Base-by-base conservation (phyloP, 2,888 invertebrate species). In the Mythimna ferrago region DNA sequence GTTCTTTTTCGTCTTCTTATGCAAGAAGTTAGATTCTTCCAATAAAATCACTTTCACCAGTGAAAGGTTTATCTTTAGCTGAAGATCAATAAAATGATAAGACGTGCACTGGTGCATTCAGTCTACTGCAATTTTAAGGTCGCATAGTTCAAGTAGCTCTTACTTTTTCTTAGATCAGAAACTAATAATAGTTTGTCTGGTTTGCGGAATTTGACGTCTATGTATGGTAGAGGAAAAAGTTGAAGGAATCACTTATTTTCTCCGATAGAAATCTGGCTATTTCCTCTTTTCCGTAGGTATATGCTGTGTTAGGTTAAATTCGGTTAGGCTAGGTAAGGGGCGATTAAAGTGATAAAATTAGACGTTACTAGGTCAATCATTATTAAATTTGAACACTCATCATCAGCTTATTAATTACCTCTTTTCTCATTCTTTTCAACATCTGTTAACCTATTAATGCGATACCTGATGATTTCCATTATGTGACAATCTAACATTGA, bases 21-120 rank as follows among this genome's bases (percentile, higher is more conserved):
- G 32, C 44, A 66, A 73, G 63, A 66, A 71, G 6, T 56, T 71
- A 70, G 67, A 57, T 74, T 77, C 35, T 62, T 21, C n/a, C 54
- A 62, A 66, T 68, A 48, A 62, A 71, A 71, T 71, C 70, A 76
- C 76, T 84, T 84, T 84, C 84, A 54, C 70, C 9, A 75, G 82
- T 75, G 80, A 72, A 78, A 74, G 74, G 61, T 11, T 70, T 63
- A 73, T 73, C 58, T 78, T 2, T 5, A 63, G n/a, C 32, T 67
- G 41, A 32, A 57, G 69, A 77, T 74, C 19, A 63, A 56, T 73
- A 51, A 53, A 71, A 72, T 65, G 70, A 73, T 69, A 72, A 81
- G 38, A 41, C 63, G 69, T 73, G 71, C 69, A 69, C 38, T 62
- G 53, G 26, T 81, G 62, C 58, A 76, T 75, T 72, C 56, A 60